Evolutionary conservation across 2,888 invertebrate genomes (phyloP), one percentile per base, ranked within the genome.

Genomic region (Eudemis profundana): DNA sequence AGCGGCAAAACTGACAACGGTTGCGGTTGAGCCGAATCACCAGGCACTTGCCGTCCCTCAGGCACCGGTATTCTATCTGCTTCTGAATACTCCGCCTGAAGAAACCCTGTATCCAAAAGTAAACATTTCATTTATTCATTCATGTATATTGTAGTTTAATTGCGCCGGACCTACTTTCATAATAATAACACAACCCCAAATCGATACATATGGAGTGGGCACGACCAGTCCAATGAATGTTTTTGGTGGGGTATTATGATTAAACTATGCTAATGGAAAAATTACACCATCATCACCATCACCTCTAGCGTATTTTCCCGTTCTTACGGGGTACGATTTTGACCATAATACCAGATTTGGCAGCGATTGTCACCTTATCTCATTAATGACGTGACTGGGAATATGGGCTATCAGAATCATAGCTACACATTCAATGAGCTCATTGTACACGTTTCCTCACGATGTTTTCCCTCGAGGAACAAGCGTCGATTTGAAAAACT

Each of bases 11-110:
- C 89, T 98, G 98, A 89, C 98, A 98, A 77, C 98, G 95, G 93
- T 98, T 98, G 74, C 98, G 93, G 92, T 98, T 98, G 78, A 98
- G 94, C 77, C 98, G 94, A 86, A 98, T 98, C 67, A 98, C 98
- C 79, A 97, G 93, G 87, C 98, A 98, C 93, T 98, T 97, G 78
- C 98, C 97, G 93, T 98, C 98, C 71, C 98, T 94, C 78, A 98
- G 93, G 87, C 98, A 98, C 80, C 98, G 94, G 91, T 98, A 98
- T 85, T 98, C 98, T 81, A 98, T 98, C 92, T 98, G 98, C 87
- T 98, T 98, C 89, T 98, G 98, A 79, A 98, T 98, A 87, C 98
- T 98, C 71, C 98, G 94, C 67, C 98, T 94, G 93, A 98, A 98
- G 94, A 98, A 98, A 69, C 98, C 98, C 98, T 98, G 93, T 14